These are phyloP conservation scores for Apamea crenata DNA, from an alignment of 2,888 invertebrate species.

Conservation along the genomic window DNA sequence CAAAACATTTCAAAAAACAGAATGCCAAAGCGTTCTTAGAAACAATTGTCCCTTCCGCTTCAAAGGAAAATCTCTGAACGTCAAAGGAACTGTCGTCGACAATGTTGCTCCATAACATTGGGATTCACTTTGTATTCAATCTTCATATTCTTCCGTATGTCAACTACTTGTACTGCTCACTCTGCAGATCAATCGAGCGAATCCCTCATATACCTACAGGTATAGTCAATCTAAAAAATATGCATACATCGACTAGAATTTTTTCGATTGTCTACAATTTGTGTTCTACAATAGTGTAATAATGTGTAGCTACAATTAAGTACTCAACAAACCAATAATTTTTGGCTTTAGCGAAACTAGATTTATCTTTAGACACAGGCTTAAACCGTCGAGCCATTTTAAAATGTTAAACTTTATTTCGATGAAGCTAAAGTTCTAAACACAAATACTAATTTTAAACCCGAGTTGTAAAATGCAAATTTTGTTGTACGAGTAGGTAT, in stretches of 20 bases:
- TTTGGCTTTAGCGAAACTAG: neutral
- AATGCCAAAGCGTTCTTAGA: conserved; percentile 15
- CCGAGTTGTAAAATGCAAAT: too few relatives aligned
- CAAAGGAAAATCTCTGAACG: conserved; percentile 4
- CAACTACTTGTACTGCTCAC: conserved; percentile 4
- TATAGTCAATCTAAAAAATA: neutral
- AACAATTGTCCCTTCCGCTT: conserved; percentile 14
- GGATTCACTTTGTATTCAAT: conserved; percentile 34
- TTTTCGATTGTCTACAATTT: neutral
- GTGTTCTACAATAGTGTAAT: neutral
- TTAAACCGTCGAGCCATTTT: too few relatives aligned
- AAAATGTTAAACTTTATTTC: too few relatives aligned
- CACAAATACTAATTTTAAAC: too few relatives aligned
- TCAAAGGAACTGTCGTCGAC: conserved; percentile 38
- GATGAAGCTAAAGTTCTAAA: too few relatives aligned
- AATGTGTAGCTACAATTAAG: neutral
- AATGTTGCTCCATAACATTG: conserved; percentile 10
- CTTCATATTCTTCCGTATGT: conserved; percentile 2
- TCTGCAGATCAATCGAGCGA: neutral
- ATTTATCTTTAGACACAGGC: too few relatives aligned
- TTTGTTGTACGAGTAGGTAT: too few relatives aligned
- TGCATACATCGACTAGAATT: neutral
- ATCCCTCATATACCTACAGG: neutral
- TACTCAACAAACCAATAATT: neutral
- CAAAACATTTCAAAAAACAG: conserved; percentile 9